phyloP scores from a whole-genome alignment of 2,888 invertebrate species.

The Steinernema scapterisci region DNA sequence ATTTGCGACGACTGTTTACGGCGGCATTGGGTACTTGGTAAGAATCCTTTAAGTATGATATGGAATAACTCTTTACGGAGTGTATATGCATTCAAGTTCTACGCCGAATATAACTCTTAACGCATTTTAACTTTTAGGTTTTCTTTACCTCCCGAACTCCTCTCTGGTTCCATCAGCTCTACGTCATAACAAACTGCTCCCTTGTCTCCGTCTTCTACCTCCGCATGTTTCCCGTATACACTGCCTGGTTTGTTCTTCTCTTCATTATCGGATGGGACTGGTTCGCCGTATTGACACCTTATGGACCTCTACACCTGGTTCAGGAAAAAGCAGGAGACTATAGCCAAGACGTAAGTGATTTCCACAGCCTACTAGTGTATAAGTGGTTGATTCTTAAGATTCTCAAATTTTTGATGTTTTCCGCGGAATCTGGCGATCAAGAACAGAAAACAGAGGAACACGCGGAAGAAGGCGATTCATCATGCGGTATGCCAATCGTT shows the following conservation, averaged over 20 bases:
- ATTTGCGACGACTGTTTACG: constrained; percentile 34
- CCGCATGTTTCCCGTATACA: constrained; percentile 50
- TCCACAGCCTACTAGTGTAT: neutral
- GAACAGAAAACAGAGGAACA: constrained; percentile 21
- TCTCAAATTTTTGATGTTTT: constrained; percentile 56
- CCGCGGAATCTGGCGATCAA: constrained; percentile 38
- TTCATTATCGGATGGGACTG: constrained; percentile 54
- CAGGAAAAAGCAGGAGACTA: constrained; percentile 56
- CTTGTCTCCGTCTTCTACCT: constrained; percentile 56
- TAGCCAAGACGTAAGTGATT: constrained; percentile 41
- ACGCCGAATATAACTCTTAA: neutral
- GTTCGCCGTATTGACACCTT: constrained; percentile 56
- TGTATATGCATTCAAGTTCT: too few species aligned
- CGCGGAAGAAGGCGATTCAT: neutral
- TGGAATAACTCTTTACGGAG: constrained; percentile 20
- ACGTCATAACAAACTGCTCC: constrained; percentile 55
- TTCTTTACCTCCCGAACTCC: constrained; percentile 44
- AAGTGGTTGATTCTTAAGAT: constrained; percentile 37
- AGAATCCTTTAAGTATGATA: constrained; percentile 26
- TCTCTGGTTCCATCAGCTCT: constrained; percentile 49
- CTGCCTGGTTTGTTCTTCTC: constrained; percentile 55
- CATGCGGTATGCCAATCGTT: neutral
- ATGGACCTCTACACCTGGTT: constrained; percentile 54
- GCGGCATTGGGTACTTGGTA: constrained; percentile 38
- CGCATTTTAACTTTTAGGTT: constrained; percentile 34